Evolutionary conservation across 1,140 invertebrate species (phyloP).

Genomic region (Drosophila biarmipes): DNA sequence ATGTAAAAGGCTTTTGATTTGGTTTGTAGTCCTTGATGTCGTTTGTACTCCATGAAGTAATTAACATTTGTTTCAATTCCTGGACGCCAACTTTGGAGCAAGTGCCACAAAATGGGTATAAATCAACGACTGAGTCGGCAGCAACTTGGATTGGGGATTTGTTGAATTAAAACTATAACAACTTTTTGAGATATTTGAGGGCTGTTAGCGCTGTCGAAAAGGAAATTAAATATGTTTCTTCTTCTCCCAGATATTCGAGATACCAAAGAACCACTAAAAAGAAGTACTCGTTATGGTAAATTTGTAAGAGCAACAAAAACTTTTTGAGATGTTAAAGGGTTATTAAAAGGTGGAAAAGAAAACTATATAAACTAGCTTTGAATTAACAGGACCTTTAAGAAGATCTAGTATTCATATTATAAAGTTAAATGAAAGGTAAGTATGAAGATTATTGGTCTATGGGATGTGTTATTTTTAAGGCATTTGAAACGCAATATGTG

Average conservation of each 20-base stretch:
- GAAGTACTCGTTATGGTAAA: too few relatives aligned
- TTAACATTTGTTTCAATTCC: slow-evolving; percentile 61
- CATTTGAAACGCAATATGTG: background rate
- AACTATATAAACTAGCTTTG: background rate
- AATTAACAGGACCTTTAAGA: background rate
- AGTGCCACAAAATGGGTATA: background rate
- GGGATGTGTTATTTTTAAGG: too few relatives aligned
- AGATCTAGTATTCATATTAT: too few relatives aligned
- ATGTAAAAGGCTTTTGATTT: slow-evolving; percentile 66
- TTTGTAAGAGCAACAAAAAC: too few relatives aligned
- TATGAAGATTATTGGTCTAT: too few relatives aligned
- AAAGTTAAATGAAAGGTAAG: too few relatives aligned
- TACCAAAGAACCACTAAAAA: too few relatives aligned
- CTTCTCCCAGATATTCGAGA: too few relatives aligned
- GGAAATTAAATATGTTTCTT: background rate
- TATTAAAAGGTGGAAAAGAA: too few relatives aligned
- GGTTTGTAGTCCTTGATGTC: slow-evolving; percentile 29
- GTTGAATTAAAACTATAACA: background rate
- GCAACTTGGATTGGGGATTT: background rate
- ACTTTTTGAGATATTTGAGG: background rate
- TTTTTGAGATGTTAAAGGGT: too few relatives aligned
- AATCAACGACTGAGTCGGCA: background rate
- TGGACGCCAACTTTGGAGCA: background rate
- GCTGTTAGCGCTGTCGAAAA: background rate
- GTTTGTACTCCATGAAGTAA: slow-evolving; percentile 48